These are phyloP conservation scores for Drosophila anomalata DNA, from an alignment of 2,888 invertebrate species.

Conservation along the genomic window DNA sequence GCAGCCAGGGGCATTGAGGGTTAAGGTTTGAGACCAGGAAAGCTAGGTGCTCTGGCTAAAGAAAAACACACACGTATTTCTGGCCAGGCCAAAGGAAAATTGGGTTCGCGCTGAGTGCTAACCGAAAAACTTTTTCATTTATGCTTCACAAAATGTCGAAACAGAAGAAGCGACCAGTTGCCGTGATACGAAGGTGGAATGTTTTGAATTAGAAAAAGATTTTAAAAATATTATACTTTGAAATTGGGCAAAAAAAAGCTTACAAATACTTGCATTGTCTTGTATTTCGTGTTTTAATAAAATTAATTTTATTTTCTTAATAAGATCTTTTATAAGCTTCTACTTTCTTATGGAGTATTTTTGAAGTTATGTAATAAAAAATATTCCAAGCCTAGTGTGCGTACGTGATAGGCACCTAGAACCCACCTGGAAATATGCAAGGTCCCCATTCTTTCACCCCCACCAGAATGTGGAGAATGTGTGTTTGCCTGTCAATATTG, in stretches of 20 bases:
- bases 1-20: constrained; percentile 20
- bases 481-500: constrained; percentile 70
- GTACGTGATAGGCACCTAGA: constrained; percentile 15
- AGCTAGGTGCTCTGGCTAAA: constrained; percentile 60
- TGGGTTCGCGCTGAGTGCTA: constrained; percentile 74
- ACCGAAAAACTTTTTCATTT: constrained; percentile 77
- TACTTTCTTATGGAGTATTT: no score
- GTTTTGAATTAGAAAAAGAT: not conserved
- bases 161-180: constrained; percentile 50
- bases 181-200: constrained; percentile 20
- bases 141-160: constrained; percentile 48
- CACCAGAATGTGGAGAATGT: constrained; percentile 5
- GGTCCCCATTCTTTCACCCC: constrained; percentile 18
- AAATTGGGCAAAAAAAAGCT: no score
- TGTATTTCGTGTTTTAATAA: no score
- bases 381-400: constrained; percentile 21
- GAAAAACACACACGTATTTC: constrained; percentile 78
- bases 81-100: constrained; percentile 74
- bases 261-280: no score
- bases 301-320: no score
- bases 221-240: no score
- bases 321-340: no score
- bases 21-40: constrained; percentile 26
- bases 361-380: no score
- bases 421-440: constrained; percentile 11